Evolutionary conservation across 2,113 vertebrate genomes (phyloP), one percentile per base, ranked within the genome.

Genomic region (Rhizomys pruinosus): DNA sequence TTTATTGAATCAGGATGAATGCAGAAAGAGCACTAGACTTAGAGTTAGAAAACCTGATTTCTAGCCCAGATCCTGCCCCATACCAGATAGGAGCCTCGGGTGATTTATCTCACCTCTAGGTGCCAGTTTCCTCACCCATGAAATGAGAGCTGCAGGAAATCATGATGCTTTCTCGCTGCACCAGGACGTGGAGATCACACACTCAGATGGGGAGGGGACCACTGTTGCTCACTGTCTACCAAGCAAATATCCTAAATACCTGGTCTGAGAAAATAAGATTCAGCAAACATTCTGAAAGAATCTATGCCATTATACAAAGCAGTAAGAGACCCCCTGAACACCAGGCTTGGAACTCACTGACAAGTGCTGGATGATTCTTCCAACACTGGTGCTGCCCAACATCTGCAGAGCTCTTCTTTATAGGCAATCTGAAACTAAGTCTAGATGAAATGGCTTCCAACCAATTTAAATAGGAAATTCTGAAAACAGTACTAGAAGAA

Each of bases 401-500:
- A 47, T 37, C 32, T 1, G 25, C 63, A 47, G 87, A 81, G 87
- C 39, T 86, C 72, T 44, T 61, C 29, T 23, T 37, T 64, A 37
- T 92, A 78, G 92, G 63, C 79, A 69, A 22, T 81, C 73, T 68
- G 32, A 76, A n/a, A 25, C 16, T 27, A 91, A 95, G 74, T 73
- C 61, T 42, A 74, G 27, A 55, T 73, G 91, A 95, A 74, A 84
- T 34, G 2, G 17, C 52, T 92, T 79, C 32, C 17, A 34, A 68
- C 84, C 64, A 66, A 88, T 81, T 89, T 72, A 44, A 52, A 91
- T 6, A 93, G 84, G 19, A 52, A 42, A n/a, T 72, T 64, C 59
- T 84, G 39, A 52, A 89, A 76, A 90, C 87, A 82, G 52, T 88
- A 90, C 39, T 27, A 88, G 80, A 84, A 92, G 73, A 96, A 94